Conservation (phyloP, 1,140 invertebrate genomes). For the Phenacoccus solenopsis region DNA sequence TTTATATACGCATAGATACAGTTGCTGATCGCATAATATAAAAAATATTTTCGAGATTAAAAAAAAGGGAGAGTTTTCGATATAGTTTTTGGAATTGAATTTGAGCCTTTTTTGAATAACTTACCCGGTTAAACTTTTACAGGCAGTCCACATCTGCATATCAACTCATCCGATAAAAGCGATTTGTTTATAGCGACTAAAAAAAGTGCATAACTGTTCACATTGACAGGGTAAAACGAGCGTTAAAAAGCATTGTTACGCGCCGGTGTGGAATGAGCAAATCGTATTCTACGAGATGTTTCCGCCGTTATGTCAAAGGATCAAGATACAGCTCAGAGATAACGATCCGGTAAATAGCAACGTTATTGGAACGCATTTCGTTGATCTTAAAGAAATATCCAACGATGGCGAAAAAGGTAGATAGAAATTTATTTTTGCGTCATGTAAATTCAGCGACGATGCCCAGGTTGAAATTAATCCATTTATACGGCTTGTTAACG, state of each 20-base stretch:
- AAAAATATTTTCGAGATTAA: too few relatives aligned
- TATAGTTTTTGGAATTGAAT: too few relatives aligned
- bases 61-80: too few relatives aligned
- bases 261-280: constrained; percentile 74
- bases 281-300: constrained; percentile 79
- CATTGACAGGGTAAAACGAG: constrained; percentile 51
- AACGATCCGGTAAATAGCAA: constrained; percentile 63
- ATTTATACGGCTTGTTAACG: neutral
- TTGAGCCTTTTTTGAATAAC: too few relatives aligned
- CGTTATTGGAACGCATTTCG: constrained; percentile 70
- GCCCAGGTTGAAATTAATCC: neutral
- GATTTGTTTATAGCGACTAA: too few relatives aligned
- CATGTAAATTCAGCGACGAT: neutral
- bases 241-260: constrained; percentile 61
- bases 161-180: too few relatives aligned
- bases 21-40: too few relatives aligned
- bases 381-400: constrained; percentile 67
- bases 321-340: constrained; percentile 63
- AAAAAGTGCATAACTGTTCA: too few relatives aligned
- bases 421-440: neutral
- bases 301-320: constrained; percentile 67
- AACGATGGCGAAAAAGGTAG: constrained; percentile 69
- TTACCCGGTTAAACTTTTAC: too few relatives aligned
- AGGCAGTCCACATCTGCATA: too few relatives aligned
- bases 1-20: too few relatives aligned